Evolutionary conservation across 1,140 invertebrate genomes (phyloP).

Genomic region (Caenorhabditis inopinata): DNA sequence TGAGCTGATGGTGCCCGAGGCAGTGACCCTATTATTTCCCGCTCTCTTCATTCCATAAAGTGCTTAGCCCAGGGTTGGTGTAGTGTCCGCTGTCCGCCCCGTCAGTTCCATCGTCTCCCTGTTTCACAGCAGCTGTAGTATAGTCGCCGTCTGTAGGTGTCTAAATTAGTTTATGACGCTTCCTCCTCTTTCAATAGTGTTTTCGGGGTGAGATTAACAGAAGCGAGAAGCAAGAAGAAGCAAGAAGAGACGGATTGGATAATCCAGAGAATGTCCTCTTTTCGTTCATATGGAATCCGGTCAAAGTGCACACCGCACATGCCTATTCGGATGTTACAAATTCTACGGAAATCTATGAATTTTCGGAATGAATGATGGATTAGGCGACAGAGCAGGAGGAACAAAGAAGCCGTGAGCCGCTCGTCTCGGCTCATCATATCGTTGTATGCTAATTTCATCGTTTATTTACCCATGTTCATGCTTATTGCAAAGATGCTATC

Average conservation of each 20-base stretch:
- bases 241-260: neutral
- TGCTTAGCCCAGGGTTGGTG: slow-evolving; percentile 22
- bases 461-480: no score
- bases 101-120: no score
- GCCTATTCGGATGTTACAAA: neutral
- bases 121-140: neutral
- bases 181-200: neutral
- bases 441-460: slow-evolving; percentile 29
- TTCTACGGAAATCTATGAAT: slow-evolving; percentile 5
- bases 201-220: neutral
- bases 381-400: slow-evolving; percentile 12
- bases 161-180: slow-evolving; percentile 23
- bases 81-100: neutral
- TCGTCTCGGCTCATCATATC: neutral
- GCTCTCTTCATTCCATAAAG: slow-evolving; percentile 25
- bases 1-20: neutral
- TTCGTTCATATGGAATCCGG: slow-evolving; percentile 7
- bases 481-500: neutral
- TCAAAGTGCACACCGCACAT: neutral
- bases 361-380: slow-evolving; percentile 27
- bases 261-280: neutral
- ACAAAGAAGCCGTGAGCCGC: neutral
- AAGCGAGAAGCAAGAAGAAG: neutral
- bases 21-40: neutral
- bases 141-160: slow-evolving; percentile 23